Conservation (phyloP, 2,888 invertebrate genomes). For the Scelioninae gen. 2 region DNA sequence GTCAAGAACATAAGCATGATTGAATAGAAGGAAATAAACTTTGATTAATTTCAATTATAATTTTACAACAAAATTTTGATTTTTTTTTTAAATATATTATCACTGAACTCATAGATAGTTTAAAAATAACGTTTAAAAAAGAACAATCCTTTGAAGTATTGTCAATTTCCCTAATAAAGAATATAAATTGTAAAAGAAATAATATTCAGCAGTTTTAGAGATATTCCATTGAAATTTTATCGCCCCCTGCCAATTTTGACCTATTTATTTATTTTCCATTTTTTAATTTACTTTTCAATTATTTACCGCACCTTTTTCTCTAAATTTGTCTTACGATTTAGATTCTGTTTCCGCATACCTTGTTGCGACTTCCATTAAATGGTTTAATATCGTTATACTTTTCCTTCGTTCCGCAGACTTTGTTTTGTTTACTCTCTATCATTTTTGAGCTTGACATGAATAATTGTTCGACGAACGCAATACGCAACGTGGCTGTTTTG, state of each 20-base stretch:
- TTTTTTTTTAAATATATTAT: no score
- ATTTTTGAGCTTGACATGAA: conserved; percentile 41
- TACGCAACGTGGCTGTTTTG: conserved; percentile 42
- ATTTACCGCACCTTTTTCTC: conserved; percentile 20
- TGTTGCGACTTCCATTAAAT: conserved; percentile 31
- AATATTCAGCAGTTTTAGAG: conserved; percentile 10
- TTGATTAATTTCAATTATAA: no score
- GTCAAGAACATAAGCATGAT: no score
- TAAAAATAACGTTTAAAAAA: no score
- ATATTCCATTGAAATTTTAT: conserved; percentile 9
- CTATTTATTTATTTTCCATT: background rate
- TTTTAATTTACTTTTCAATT: conserved; percentile 1
- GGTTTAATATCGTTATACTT: conserved; percentile 40
- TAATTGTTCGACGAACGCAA: conserved; percentile 36
- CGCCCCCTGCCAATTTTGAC: background rate
- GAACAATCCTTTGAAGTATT: no score
- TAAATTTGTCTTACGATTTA: conserved; percentile 13
- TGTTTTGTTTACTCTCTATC: conserved; percentile 44
- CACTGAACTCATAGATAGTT: no score
- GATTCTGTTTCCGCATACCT: conserved; percentile 27
- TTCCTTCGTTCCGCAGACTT: conserved; percentile 53
- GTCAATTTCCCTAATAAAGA: no score
- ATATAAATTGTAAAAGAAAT: no score
- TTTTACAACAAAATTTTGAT: no score
- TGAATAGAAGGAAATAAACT: no score